Evolutionary conservation across 1,140 invertebrate species (phyloP).

Genomic region (Pemphigus obesinymphae): DNA sequence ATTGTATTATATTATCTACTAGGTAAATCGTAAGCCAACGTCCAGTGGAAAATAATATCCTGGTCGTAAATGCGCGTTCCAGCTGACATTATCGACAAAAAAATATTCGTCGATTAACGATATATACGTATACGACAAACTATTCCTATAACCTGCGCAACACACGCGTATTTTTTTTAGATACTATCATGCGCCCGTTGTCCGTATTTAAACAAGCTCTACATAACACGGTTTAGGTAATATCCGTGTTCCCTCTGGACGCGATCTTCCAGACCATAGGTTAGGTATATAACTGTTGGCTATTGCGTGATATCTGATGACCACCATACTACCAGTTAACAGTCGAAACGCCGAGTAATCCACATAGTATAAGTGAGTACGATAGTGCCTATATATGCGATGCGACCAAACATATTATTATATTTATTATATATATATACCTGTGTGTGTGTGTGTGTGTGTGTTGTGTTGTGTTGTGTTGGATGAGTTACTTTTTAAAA

Average conservation of each 20-base stretch:
- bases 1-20: no score
- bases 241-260: constrained; percentile 17
- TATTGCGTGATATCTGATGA: constrained; percentile 3
- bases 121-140: not conserved
- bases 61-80: no score
- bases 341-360: not conserved
- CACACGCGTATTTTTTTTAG: not conserved
- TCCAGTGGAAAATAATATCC: no score
- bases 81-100: no score
- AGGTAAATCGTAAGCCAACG: no score
- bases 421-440: no score
- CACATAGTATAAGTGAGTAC: not conserved
- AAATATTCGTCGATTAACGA: no score
- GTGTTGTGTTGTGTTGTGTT: no score
- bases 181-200: not conserved
- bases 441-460: no score
- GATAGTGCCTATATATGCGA: no score
- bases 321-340: not conserved
- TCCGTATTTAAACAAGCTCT: not conserved
- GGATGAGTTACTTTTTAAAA: no score
- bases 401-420: not conserved
- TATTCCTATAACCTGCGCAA: not conserved
- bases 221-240: constrained; percentile 38
- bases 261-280: not conserved
- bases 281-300: no score